phyloP scores from a whole-genome alignment of 1,140 invertebrate species.

The Chionoecetes opilio region DNA sequence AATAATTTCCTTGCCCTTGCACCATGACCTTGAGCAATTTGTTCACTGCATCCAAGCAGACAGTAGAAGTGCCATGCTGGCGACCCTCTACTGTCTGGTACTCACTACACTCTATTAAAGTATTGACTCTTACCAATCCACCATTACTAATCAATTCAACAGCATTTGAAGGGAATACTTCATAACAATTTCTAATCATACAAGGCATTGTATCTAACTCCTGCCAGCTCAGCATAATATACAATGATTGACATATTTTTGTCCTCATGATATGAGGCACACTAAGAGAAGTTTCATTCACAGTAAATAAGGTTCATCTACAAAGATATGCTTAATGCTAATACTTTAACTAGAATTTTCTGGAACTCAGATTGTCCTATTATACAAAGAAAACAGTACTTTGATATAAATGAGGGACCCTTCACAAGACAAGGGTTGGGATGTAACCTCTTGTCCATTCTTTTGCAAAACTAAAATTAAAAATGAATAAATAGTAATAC shows the following conservation, averaged over 20 bases:
- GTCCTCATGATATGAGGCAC: conserved; percentile 33
- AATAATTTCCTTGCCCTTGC: conserved; percentile 69
- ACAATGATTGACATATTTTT: neutral
- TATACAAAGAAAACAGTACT: conserved; percentile 46
- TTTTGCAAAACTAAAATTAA: neutral
- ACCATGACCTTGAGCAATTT: conserved; percentile 77
- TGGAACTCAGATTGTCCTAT: conserved; percentile 58
- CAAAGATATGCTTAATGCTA: conserved; percentile 55
- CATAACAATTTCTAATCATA: conserved; percentile 28
- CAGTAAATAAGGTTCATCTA: conserved; percentile 42
- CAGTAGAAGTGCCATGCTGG: neutral
- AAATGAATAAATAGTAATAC: no score
- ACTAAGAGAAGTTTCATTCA: conserved; percentile 15
- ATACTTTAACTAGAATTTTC: conserved; percentile 34
- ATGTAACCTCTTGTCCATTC: neutral
- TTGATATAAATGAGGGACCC: conserved; percentile 47
- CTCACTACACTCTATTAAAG: neutral
- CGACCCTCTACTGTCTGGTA: conserved; percentile 31
- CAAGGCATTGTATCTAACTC: conserved; percentile 8
- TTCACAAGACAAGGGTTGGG: neutral
- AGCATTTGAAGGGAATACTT: conserved; percentile 6
- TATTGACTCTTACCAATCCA: neutral
- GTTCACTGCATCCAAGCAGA: conserved; percentile 47
- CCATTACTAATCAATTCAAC: neutral
- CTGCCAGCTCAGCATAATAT: neutral